Conservation (phyloP, 2,797 vertebrate genomes). For the Cyprinodon diabolis region DNA sequence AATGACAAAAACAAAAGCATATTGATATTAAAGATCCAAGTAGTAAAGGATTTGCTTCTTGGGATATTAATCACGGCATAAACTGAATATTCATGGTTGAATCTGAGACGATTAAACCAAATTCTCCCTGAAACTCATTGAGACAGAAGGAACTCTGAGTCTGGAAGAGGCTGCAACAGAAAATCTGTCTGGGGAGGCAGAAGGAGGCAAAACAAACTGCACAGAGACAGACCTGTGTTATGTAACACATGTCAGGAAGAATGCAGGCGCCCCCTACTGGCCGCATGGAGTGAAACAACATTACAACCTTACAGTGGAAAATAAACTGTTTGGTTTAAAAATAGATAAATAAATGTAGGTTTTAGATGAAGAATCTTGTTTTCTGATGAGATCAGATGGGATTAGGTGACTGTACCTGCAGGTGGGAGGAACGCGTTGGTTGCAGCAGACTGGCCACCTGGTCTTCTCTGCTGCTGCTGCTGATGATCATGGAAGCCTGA, state of each 20-base stretch:
- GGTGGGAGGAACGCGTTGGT: conserved; percentile 76
- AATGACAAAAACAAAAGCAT: neutral
- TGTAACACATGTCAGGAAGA: conserved; percentile 45
- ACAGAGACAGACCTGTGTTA: conserved; percentile 38
- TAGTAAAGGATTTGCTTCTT: neutral
- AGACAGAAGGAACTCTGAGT: conserved; percentile 31
- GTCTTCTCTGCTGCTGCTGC: conserved; percentile 67
- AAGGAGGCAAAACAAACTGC: conserved; percentile 47
- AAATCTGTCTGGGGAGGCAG: conserved; percentile 29
- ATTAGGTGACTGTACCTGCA: conserved; percentile 66
- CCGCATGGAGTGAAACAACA: neutral
- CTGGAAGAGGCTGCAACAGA: conserved; percentile 32
- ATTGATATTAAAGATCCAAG: neutral
- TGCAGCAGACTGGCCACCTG: conserved; percentile 67
- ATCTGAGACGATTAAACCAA: conserved; percentile 9
- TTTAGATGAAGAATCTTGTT: neutral
- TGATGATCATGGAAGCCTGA: conserved; percentile 72
- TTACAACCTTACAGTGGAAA: too few species aligned
- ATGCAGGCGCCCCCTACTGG: conserved; percentile 62
- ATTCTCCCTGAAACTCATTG: conserved; percentile 19
- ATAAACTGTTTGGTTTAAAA: neutral
- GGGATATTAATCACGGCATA: conserved; percentile 3
- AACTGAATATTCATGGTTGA: conserved; percentile 28
- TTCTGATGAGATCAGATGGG: neutral
- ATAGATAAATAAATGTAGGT: neutral